Evolutionary conservation across 2,888 invertebrate genomes (phyloP).

Genomic region (Chirona hameri): DNA sequence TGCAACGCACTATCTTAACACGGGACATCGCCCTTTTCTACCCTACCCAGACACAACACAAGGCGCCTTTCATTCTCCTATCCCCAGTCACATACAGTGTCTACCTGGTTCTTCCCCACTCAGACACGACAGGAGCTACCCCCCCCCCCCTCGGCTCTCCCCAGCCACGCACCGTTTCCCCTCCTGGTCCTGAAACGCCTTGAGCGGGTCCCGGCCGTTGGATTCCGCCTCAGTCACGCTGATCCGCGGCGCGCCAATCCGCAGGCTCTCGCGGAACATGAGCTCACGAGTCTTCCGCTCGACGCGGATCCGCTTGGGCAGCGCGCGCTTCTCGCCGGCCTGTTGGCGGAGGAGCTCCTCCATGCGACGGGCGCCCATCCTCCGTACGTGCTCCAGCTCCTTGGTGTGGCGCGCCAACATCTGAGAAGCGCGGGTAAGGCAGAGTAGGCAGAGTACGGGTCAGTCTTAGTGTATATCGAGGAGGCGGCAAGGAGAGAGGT

Average conservation of each 20-base stretch:
- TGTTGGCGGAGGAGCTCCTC: constrained; percentile 91
- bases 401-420: constrained; percentile 97
- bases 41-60: no score
- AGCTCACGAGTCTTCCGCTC: constrained; percentile 97
- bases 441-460: no score
- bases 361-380: constrained; percentile 81
- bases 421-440: constrained; percentile 41
- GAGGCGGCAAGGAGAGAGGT: no score
- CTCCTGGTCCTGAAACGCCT: constrained; percentile 59
- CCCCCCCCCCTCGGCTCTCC: no score
- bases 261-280: constrained; percentile 89
- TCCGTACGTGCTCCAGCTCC: constrained; percentile 89
- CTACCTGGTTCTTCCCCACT: no score
- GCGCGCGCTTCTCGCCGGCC: constrained; percentile 75
- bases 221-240: constrained; percentile 55
- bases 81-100: no score
- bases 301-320: constrained; percentile 90
- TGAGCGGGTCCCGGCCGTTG: constrained; percentile 61
- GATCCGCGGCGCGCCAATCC: constrained; percentile 65
- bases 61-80: no score
- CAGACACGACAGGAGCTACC: no score
- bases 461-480: no score
- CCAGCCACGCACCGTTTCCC: constrained; percentile 1
- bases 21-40: no score
- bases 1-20: no score